Conservation (phyloP, 2,888 invertebrate species). For the Anoncus sp. region DNA sequence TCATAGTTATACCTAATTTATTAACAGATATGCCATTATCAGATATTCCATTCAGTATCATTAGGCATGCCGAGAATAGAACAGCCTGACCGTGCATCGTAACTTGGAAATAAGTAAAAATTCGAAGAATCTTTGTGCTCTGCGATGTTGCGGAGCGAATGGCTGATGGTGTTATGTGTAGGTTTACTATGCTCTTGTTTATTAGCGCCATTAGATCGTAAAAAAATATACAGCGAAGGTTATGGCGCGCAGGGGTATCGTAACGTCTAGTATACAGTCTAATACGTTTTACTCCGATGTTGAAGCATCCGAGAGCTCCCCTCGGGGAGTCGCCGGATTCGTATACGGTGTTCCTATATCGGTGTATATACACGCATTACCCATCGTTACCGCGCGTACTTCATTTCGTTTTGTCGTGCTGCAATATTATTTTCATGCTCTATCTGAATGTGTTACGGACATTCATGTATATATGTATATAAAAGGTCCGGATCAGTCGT, state of each 20-base stretch:
- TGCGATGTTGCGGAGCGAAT: neutral
- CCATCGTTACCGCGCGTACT: constrained; percentile 24
- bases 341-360: neutral
- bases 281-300: constrained; percentile 40
- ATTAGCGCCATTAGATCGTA: constrained; percentile 66
- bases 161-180: neutral
- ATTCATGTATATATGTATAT: too few relatives aligned
- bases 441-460: constrained; percentile 12
- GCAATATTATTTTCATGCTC: constrained; percentile 8
- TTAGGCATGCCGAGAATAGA: neutral
- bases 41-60: too few relatives aligned
- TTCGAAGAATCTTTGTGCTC: constrained; percentile 4
- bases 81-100: constrained; percentile 8
- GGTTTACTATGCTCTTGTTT: constrained; percentile 57
- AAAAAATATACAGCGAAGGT: constrained; percentile 52
- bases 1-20: too few relatives aligned
- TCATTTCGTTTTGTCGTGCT: constrained; percentile 22
- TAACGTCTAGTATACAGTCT: constrained; percentile 40
- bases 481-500: too few relatives aligned
- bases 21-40: too few relatives aligned
- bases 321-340: constrained; percentile 25
- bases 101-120: constrained; percentile 34
- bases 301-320: constrained; percentile 43
- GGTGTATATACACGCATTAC: constrained; percentile 22
- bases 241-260: constrained; percentile 65